phyloP scores from a whole-genome alignment of 2,113 vertebrate genomes.

The Okapia johnstoni region DNA sequence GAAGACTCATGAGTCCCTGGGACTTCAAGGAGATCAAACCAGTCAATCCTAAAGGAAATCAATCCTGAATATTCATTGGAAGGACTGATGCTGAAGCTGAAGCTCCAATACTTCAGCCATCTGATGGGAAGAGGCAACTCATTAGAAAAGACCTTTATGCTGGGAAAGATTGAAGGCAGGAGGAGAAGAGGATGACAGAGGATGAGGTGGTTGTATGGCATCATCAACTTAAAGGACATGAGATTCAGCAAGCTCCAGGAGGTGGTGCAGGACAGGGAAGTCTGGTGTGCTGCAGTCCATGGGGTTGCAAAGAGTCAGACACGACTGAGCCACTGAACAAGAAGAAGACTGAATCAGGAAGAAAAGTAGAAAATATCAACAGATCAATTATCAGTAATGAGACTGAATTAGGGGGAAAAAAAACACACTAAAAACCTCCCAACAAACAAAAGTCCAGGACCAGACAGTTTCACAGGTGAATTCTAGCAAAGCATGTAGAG shows the following conservation, averaged over 20 bases:
- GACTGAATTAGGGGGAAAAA: rapidly evolving
- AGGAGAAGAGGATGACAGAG: neutral
- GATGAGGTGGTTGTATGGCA: neutral
- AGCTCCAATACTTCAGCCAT: neutral
- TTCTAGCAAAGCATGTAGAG: neutral
- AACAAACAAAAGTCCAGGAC: neutral
- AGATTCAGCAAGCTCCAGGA: neutral
- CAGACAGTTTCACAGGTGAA: neutral
- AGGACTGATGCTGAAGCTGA: neutral
- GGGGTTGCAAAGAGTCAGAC: neutral
- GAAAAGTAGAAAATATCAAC: neutral
- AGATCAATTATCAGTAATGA: neutral
- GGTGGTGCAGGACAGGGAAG: neutral
- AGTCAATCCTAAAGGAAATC: neutral
- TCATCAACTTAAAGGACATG: neutral
- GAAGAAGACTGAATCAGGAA: neutral
- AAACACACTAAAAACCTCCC: neutral
- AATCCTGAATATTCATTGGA: neutral
- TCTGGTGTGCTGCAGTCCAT: neutral
- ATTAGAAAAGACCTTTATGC: neutral
- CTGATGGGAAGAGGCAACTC: neutral
- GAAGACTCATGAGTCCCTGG: neutral
- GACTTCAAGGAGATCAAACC: neutral
- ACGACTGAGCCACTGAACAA: neutral
- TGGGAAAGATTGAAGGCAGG: neutral